These are phyloP conservation scores for Acipenser ruthenus DNA, from an alignment of 2,797 vertebrate species.

Conservation along the genomic window DNA sequence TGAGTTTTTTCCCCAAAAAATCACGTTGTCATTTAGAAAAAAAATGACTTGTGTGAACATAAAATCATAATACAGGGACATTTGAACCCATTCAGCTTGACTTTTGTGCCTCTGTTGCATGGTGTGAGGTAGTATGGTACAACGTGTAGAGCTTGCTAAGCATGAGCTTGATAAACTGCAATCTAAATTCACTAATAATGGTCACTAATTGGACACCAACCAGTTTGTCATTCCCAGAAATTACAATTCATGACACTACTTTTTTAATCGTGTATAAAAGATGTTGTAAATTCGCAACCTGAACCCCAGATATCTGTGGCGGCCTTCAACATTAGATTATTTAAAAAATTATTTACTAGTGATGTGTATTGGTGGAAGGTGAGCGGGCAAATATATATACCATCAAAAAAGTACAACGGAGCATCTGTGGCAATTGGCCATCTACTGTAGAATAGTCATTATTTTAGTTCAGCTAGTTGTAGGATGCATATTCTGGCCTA, in stretches of 20 bases:
- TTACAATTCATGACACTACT: neutral
- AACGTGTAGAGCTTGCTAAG: neutral
- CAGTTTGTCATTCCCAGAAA: neutral
- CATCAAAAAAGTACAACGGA: constrained; percentile 6
- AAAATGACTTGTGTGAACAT: too few species aligned
- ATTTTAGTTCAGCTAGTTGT: neutral
- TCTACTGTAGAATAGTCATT: constrained; percentile 8
- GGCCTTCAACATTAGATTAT: constrained; percentile 21
- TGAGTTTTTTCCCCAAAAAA: too few species aligned
- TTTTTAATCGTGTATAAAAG: neutral
- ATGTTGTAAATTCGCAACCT: constrained; percentile 10
- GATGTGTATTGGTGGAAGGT: constrained; percentile 4
- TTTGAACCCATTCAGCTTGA: too few species aligned
- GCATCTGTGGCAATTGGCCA: neutral
- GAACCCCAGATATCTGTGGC: constrained; percentile 31
- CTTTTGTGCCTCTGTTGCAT: neutral
- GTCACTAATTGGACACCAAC: neutral
- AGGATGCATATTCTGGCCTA: neutral
- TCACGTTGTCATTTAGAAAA: too few species aligned
- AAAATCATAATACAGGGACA: too few species aligned
- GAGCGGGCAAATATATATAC: neutral
- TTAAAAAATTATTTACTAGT: constrained; percentile 4
- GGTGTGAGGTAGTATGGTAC: neutral
- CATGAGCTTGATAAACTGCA: neutral
- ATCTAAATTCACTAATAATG: neutral